Evolutionary conservation across 2,113 vertebrate genomes (phyloP).

Genomic region (Hippolais icterina): DNA sequence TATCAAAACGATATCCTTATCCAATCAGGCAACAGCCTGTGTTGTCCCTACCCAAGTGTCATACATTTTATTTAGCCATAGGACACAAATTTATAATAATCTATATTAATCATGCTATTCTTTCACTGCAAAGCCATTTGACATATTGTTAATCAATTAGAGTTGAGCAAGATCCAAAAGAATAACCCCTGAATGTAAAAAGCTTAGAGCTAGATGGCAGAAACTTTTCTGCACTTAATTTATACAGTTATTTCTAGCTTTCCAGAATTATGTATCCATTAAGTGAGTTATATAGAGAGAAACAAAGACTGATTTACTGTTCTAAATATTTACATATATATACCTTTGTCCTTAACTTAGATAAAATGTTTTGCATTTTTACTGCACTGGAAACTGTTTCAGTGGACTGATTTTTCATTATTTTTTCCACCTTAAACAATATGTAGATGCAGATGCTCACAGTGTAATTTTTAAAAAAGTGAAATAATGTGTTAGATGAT

Average conservation of each 20-base stretch:
- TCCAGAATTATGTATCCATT: not conserved
- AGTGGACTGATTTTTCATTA: not conserved
- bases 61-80: not conserved
- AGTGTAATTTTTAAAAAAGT: not conserved
- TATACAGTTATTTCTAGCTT: not conserved
- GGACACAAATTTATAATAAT: not conserved
- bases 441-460: not conserved
- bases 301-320: not conserved
- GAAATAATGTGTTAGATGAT: not conserved
- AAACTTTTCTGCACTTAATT: not conserved
- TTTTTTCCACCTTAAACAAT: not conserved
- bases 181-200: not conserved
- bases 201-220: not conserved
- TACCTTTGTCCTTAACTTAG: not conserved
- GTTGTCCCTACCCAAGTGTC: not conserved
- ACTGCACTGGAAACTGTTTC: not conserved
- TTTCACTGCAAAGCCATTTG: not conserved
- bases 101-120: not conserved
- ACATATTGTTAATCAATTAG: not conserved
- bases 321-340: not conserved
- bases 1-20: not conserved
- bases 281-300: not conserved
- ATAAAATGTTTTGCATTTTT: not conserved
- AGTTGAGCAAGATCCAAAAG: not conserved
- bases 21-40: not conserved